These are phyloP conservation scores for Bufo bufo DNA, from an alignment of 2,113 vertebrate genomes.

Conservation along the genomic window DNA sequence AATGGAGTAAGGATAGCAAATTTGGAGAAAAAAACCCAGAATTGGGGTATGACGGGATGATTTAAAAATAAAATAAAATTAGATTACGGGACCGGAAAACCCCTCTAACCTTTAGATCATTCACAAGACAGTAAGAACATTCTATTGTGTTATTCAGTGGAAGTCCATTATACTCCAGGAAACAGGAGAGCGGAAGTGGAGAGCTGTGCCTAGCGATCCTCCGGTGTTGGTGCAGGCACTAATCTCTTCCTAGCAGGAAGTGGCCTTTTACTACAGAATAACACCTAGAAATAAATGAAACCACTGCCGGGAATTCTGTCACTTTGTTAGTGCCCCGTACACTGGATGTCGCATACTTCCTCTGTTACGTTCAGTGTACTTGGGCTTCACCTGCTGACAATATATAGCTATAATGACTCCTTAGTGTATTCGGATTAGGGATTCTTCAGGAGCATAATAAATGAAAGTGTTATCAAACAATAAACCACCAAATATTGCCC, in stretches of 20 bases:
- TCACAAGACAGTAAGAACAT: background rate
- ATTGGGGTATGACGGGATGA: no score
- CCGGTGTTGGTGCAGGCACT: conserved; percentile 11
- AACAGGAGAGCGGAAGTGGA: conserved; percentile 16
- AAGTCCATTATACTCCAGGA: conserved; percentile 8
- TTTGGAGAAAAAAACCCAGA: no score
- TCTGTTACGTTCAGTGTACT: no score
- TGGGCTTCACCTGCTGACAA: no score
- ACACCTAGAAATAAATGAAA: background rate
- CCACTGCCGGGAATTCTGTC: background rate
- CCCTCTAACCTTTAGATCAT: background rate
- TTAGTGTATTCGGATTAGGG: no score
- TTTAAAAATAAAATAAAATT: no score
- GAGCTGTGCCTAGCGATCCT: background rate
- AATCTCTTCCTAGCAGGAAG: conserved; percentile 33
- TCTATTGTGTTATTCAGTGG: background rate
- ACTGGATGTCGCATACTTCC: background rate
- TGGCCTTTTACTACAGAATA: background rate
- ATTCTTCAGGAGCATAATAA: no score
- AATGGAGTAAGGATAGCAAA: no score
- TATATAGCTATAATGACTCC: no score
- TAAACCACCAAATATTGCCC: no score
- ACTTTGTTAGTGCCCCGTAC: background rate
- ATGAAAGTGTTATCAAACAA: no score
- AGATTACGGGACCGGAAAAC: no score